Evolutionary conservation across 2,888 invertebrate genomes (phyloP).

Genomic region (Phaedon cochleariae): DNA sequence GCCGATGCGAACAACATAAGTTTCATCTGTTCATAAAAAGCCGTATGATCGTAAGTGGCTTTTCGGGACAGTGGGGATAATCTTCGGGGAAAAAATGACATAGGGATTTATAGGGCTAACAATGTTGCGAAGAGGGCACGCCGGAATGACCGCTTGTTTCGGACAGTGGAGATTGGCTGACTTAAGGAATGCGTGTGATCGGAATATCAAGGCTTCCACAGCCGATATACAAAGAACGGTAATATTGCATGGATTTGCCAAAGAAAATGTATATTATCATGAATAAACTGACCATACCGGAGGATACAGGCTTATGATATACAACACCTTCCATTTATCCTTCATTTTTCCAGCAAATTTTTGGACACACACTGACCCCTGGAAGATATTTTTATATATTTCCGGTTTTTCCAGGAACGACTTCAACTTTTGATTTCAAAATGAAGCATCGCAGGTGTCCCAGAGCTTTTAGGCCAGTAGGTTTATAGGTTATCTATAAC

Average conservation of each 20-base stretch:
- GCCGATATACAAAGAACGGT: slow-evolving; percentile 4
- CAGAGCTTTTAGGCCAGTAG: too few relatives aligned
- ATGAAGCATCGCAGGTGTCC: too few relatives aligned
- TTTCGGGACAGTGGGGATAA: slow-evolving; percentile 57
- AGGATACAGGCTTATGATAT: too few relatives aligned
- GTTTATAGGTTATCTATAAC: too few relatives aligned
- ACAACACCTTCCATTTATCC: too few relatives aligned
- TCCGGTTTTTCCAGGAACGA: too few relatives aligned
- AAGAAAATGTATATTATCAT: not conserved
- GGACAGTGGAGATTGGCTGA: slow-evolving; percentile 60
- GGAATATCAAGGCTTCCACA: slow-evolving; percentile 43
- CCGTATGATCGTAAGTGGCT: slow-evolving; percentile 61
- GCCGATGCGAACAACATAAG: slow-evolving; percentile 39
- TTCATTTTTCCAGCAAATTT: too few relatives aligned
- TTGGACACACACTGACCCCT: too few relatives aligned
- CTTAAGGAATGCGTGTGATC: slow-evolving; percentile 56
- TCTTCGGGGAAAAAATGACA: slow-evolving; percentile 54
- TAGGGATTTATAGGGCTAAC: slow-evolving; percentile 60
- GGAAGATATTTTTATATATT: too few relatives aligned
- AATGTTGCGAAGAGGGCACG: slow-evolving; percentile 56
- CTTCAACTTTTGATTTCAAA: too few relatives aligned
- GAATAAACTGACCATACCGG: not conserved
- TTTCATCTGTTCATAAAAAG: slow-evolving; percentile 60
- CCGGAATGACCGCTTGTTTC: slow-evolving; percentile 50
- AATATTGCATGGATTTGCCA: not conserved